Conservation (phyloP, 1,140 invertebrate species). For the Geopemphigus sp. region DNA sequence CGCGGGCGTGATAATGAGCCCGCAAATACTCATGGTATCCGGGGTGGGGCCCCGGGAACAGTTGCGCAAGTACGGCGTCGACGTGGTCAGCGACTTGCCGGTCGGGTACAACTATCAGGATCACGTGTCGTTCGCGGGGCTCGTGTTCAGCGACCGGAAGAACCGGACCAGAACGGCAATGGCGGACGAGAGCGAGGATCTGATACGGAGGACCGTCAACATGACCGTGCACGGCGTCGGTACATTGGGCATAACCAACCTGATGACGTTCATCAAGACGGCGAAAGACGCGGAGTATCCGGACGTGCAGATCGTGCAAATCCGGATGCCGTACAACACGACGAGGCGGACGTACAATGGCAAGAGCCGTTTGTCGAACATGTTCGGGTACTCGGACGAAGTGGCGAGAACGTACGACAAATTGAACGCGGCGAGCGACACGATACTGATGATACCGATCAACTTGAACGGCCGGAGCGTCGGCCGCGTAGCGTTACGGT, state of each 20-base stretch:
- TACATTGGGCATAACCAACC: conserved; percentile 19
- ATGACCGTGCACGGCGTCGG: neutral
- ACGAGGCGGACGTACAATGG: neutral
- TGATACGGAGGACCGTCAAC: neutral
- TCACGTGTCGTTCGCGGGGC: conserved; percentile 57
- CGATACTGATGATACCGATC: conserved; percentile 58
- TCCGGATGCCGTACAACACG: neutral
- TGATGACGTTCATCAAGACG: conserved; percentile 17
- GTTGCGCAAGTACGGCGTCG: conserved; percentile 56
- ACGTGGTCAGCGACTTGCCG: conserved; percentile 65
- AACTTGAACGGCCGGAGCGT: conserved; percentile 58
- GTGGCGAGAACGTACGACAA: conserved; percentile 62
- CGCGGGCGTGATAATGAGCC: conserved; percentile 69
- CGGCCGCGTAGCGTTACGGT: conserved; percentile 58
- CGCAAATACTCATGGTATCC: conserved; percentile 62
- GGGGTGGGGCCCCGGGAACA: conserved; percentile 57
- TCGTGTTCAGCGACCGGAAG: conserved; percentile 37
- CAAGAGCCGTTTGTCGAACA: neutral
- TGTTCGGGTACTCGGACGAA: conserved; percentile 62
- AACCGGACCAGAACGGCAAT: neutral
- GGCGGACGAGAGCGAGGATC: neutral
- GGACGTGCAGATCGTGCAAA: conserved; percentile 7
- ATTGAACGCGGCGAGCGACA: conserved; percentile 61
- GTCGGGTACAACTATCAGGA: conserved; percentile 78
- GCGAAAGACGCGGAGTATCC: neutral